Percentiles rank a stretch among this genome's conserved stretches.
Evolutionary conservation across 2,888 invertebrate species (phyloP).

Genomic region (Phalera bucephala): DNA sequence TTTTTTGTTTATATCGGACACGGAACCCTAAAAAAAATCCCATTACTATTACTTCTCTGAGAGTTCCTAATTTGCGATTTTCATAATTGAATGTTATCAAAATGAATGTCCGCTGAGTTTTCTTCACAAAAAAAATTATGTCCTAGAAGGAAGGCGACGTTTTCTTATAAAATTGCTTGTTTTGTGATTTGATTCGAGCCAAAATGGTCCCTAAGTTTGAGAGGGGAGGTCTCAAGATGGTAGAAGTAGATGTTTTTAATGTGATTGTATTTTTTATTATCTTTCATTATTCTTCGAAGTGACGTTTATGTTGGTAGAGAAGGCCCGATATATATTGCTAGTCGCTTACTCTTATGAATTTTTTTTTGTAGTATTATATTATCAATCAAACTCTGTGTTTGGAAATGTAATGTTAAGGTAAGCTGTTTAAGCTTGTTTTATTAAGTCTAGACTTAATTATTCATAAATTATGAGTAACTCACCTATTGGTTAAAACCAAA

Average conservation of each 20-base stretch:
- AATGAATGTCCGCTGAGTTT: slow-evolving; percentile 47
- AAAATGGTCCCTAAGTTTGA: slow-evolving; percentile 28
- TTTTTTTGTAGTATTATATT: no score
- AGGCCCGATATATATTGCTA: slow-evolving; percentile 10
- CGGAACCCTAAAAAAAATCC: slow-evolving; percentile 12
- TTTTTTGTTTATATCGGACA: no score
- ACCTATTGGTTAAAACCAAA: no score
- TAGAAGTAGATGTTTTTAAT: slow-evolving; percentile 8
- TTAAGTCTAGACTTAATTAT: no score
- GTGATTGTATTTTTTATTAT: slow-evolving; percentile 29
- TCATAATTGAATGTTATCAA: slow-evolving; percentile 64
- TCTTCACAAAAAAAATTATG: slow-evolving; percentile 40
- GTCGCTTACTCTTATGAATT: no score
- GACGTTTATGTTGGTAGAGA: slow-evolving; percentile 14
- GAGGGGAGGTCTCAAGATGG: slow-evolving; percentile 13
- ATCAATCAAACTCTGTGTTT: no score
- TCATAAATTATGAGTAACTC: no score
- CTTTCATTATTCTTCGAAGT: slow-evolving; percentile 23
- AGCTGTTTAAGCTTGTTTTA: no score
- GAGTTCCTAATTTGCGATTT: slow-evolving; percentile 52
- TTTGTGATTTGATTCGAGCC: slow-evolving; percentile 20
- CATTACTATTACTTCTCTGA: slow-evolving; percentile 27
- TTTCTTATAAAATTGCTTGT: slow-evolving; percentile 41
- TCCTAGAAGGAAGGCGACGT: slow-evolving; percentile 25
- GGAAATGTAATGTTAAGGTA: no score